phyloP scores from a whole-genome alignment of 2,888 invertebrate genomes.

The Philonicus albiceps region DNA sequence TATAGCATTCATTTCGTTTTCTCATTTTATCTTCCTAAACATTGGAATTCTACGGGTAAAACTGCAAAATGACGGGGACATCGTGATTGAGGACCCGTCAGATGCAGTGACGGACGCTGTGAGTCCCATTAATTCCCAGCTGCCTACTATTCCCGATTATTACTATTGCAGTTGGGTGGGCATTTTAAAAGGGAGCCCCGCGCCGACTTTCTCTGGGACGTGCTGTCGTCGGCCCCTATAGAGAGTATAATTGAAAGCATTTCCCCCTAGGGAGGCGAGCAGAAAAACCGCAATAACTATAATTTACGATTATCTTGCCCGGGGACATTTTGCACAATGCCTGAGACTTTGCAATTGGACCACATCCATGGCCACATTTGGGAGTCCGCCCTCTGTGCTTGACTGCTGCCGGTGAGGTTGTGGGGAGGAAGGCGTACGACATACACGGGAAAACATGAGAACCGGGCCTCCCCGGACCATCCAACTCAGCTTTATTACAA shows the following conservation, averaged over 20 bases:
- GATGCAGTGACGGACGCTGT: not conserved
- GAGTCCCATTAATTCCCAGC: not conserved
- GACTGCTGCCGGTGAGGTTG: too few species aligned
- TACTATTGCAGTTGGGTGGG: not conserved
- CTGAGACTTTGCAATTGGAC: slow-evolving; percentile 28
- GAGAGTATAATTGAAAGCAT: slow-evolving; percentile 32
- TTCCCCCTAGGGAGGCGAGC: not conserved
- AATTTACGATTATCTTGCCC: slow-evolving; percentile 40
- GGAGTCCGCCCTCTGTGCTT: not conserved
- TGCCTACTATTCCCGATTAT: not conserved
- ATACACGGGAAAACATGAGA: not conserved
- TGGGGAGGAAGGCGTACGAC: not conserved
- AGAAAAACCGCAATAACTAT: slow-evolving; percentile 39
- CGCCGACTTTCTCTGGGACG: not conserved
- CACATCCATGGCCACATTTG: not conserved
- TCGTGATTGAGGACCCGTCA: not conserved
- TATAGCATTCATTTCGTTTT: not conserved
- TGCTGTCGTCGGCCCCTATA: not conserved
- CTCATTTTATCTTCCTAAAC: not conserved
- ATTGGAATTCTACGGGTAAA: not conserved
- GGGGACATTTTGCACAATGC: slow-evolving; percentile 28
- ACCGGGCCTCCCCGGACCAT: not conserved
- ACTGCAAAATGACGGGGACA: not conserved
- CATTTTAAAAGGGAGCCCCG: not conserved
- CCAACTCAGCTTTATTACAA: slow-evolving; percentile 11